Evolutionary conservation across 2,797 vertebrate genomes (phyloP).

Genomic region (Apodemus agrarius): DNA sequence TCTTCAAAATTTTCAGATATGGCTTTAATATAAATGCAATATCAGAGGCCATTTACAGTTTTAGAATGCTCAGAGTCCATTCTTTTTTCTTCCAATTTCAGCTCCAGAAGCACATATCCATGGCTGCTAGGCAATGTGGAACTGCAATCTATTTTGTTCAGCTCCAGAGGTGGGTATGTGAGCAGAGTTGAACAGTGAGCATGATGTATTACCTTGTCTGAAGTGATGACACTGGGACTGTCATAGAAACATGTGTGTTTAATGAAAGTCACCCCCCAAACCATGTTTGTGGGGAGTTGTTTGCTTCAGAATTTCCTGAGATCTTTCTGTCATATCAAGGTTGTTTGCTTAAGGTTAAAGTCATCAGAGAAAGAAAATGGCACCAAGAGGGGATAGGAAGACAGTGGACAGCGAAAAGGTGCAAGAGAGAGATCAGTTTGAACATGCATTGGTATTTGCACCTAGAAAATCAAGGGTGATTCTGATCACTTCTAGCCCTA

Average conservation of each 20-base stretch:
- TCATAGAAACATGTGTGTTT: not conserved
- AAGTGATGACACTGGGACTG: too few species aligned
- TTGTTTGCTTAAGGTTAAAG: not conserved
- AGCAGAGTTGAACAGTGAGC: not conserved
- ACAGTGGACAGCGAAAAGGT: accelerated
- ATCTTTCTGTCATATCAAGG: not conserved
- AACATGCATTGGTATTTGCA: not conserved
- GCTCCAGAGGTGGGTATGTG: not conserved
- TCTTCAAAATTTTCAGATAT: not conserved
- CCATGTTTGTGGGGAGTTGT: not conserved
- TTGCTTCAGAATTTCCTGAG: not conserved
- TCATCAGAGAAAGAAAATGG: not conserved
- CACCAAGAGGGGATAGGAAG: not conserved
- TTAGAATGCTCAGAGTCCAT: not conserved
- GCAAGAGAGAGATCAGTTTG: not conserved
- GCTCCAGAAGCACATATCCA: not conserved
- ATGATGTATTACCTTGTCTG: too few species aligned
- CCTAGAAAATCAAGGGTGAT: not conserved
- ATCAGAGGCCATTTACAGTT: not conserved
- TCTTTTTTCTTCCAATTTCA: slow-evolving; percentile 6
- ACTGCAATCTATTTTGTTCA: not conserved
- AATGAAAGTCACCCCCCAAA: not conserved
- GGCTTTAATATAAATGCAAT: not conserved
- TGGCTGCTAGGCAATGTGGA: not conserved
- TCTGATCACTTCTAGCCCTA: not conserved